Conservation (phyloP, 1,140 invertebrate species). For the Cotesia vestalis region DNA sequence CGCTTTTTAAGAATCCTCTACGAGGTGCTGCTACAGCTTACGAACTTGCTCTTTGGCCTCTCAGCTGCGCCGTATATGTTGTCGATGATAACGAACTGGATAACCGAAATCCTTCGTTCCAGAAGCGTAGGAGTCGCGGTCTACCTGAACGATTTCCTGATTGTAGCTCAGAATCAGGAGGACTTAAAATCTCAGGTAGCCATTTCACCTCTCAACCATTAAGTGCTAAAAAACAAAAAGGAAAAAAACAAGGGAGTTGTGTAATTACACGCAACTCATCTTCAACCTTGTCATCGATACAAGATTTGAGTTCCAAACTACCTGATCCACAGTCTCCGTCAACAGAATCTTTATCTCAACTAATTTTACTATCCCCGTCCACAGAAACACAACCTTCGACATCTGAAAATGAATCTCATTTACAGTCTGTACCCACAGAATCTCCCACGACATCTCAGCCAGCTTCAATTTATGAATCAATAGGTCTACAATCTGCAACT, state of each 20-base stretch:
- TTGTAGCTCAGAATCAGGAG: slow-evolving; percentile 42
- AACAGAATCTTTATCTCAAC: too few species aligned
- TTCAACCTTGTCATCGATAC: neutral
- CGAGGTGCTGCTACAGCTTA: slow-evolving; percentile 41
- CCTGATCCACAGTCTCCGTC: too few species aligned
- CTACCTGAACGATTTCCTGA: slow-evolving; percentile 49
- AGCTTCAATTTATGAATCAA: too few species aligned
- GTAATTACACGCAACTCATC: slow-evolving; percentile 23
- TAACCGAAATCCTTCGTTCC: slow-evolving; percentile 46
- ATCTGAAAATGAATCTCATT: too few species aligned
- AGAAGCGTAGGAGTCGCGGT: slow-evolving; percentile 43
- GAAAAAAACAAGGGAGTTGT: slow-evolving; percentile 21
- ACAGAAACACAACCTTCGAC: too few species aligned
- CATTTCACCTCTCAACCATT: slow-evolving; percentile 15
- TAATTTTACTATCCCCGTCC: too few species aligned
- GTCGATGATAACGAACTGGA: slow-evolving; percentile 51
- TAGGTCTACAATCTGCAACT: too few species aligned
- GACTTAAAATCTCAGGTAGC: slow-evolving; percentile 34
- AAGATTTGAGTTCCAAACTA: too few species aligned
- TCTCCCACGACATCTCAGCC: too few species aligned
- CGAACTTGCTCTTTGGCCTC: slow-evolving; percentile 46
- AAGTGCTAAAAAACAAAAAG: slow-evolving; percentile 11
- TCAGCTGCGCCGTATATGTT: slow-evolving; percentile 52
- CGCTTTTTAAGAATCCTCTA: slow-evolving; percentile 47
- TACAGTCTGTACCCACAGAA: too few species aligned